phyloP scores from a whole-genome alignment of 2,797 vertebrate species.

The Neoniphon sammara region DNA sequence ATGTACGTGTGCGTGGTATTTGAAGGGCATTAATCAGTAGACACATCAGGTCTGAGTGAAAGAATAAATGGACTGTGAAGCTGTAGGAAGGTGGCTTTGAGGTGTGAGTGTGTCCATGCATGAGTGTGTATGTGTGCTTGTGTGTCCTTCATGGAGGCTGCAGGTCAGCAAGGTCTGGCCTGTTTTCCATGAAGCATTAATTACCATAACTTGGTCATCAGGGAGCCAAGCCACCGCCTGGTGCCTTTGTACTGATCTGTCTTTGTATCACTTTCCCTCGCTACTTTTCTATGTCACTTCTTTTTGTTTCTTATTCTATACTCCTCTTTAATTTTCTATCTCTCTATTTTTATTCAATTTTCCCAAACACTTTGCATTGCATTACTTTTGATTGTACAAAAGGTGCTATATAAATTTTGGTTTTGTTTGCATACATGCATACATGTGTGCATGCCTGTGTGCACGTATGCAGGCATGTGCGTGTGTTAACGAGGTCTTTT shows the following conservation, averaged over 20 bases:
- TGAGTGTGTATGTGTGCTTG: constrained; percentile 1
- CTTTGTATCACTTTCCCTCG: neutral
- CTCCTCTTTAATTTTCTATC: too few species aligned
- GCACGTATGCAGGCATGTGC: neutral
- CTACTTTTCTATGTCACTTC: neutral
- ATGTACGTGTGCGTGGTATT: constrained; percentile 1
- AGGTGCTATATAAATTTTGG: neutral
- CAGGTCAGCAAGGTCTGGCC: constrained; percentile 41
- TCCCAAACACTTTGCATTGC: too few species aligned
- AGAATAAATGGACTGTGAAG: constrained; percentile 57
- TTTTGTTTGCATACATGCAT: neutral
- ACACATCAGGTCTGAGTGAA: constrained; percentile 43
- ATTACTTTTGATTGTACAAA: too few species aligned
- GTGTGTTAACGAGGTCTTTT: neutral
- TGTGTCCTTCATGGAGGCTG: constrained; percentile 18
- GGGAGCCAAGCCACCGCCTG: constrained; percentile 26
- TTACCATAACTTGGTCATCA: constrained; percentile 49
- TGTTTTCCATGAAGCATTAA: constrained; percentile 57
- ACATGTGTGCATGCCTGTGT: neutral
- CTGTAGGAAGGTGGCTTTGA: constrained; percentile 32
- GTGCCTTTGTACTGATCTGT: neutral
- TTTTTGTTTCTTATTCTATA: too few species aligned
- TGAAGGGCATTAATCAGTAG: constrained; percentile 43
- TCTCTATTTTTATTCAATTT: neutral
- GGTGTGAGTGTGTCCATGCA: constrained; percentile 12